Evolutionary conservation across 2,888 invertebrate species (phyloP).

Genomic region (Corythucha ciliata): DNA sequence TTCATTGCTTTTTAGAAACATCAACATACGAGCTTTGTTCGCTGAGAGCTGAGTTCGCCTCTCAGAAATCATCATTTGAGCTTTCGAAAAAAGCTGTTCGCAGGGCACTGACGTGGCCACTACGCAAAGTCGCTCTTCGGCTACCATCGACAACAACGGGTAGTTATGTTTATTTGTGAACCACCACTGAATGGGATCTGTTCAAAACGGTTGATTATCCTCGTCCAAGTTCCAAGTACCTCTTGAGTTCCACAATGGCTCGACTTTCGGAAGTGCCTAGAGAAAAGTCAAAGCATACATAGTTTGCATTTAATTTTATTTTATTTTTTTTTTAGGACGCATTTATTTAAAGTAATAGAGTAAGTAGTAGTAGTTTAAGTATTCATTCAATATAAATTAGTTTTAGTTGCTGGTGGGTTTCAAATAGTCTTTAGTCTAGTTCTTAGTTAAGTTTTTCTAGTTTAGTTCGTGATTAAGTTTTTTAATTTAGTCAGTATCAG

Average conservation of each 20-base stretch:
- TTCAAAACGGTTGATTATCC: not conserved
- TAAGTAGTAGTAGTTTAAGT: too few relatives aligned
- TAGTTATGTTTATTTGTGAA: constrained; percentile 12
- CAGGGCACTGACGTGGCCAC: constrained; percentile 24
- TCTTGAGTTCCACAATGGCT: constrained; percentile 16
- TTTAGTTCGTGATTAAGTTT: too few relatives aligned
- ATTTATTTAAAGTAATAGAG: too few relatives aligned
- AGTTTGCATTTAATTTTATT: too few relatives aligned
- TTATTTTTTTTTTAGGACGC: too few relatives aligned
- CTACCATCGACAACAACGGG: constrained; percentile 6
- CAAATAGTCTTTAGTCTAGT: too few relatives aligned
- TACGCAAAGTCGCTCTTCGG: constrained; percentile 8
- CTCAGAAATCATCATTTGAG: constrained; percentile 16
- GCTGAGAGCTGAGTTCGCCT: too few relatives aligned
- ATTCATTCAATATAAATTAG: too few relatives aligned
- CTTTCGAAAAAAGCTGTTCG: constrained; percentile 22
- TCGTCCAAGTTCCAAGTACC: constrained; percentile 20
- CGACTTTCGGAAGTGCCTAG: constrained; percentile 8
- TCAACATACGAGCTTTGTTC: constrained; percentile 14
- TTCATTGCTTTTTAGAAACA: constrained; percentile 18
- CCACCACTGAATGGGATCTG: constrained; percentile 21
- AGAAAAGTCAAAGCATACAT: too few relatives aligned
- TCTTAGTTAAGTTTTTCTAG: too few relatives aligned
- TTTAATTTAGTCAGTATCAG: too few relatives aligned
- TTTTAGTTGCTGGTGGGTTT: too few relatives aligned